Percentiles rank a stretch among this genome's conserved stretches.
Conservation (phyloP, 2,888 invertebrate species). For the Dorcus parallelipipedus region DNA sequence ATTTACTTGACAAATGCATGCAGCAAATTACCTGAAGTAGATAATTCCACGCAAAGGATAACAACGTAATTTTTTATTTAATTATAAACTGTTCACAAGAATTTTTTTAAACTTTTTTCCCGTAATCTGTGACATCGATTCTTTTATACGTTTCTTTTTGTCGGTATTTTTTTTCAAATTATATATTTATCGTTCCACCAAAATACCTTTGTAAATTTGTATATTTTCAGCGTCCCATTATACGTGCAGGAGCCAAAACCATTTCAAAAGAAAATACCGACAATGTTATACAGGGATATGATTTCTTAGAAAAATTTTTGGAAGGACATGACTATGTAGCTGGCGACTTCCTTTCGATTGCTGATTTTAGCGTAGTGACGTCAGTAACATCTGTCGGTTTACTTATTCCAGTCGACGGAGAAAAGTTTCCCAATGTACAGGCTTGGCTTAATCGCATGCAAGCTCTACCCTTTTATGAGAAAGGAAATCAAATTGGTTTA, state of each 20-base stretch:
- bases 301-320: constrained; percentile 50
- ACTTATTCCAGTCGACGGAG: constrained; percentile 23
- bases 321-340: constrained; percentile 50
- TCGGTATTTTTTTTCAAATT: too few species aligned
- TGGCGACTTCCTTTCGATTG: constrained; percentile 42
- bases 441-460: constrained; percentile 40
- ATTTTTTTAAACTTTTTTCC: too few species aligned
- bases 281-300: constrained; percentile 42
- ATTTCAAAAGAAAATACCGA: neutral
- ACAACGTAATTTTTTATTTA: too few species aligned
- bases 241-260: constrained; percentile 6
- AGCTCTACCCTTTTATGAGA: constrained; percentile 31
- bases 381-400: constrained; percentile 21
- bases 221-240: constrained; percentile 45
- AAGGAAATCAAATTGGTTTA: constrained; percentile 14
- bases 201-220: too few species aligned
- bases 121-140: too few species aligned
- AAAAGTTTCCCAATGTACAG: constrained; percentile 16
- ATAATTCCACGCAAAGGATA: too few species aligned
- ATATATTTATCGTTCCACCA: too few species aligned
- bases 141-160: too few species aligned
- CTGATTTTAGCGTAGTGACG: constrained; percentile 30
- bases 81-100: too few species aligned
- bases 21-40: too few species aligned
- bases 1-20: too few species aligned